Evolutionary conservation across 1,140 invertebrate species (phyloP).

Genomic region (Dreissena rostriformis): DNA sequence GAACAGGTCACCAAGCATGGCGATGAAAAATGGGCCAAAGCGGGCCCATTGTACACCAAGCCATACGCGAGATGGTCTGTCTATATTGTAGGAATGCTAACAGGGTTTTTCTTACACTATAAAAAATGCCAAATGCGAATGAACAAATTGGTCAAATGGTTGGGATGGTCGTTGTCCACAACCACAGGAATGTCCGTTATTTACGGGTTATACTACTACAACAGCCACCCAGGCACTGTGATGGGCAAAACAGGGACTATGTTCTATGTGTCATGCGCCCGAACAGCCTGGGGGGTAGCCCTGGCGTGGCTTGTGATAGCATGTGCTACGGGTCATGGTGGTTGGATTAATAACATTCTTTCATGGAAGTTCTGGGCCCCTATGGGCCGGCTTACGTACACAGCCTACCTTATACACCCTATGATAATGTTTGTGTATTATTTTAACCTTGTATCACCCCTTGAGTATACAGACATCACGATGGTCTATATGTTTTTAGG

Average conservation of each 20-base stretch:
- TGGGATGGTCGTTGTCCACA: slow-evolving; percentile 13
- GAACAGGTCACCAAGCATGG: neutral
- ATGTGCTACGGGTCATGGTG: slow-evolving; percentile 25
- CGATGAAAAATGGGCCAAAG: neutral
- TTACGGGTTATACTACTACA: slow-evolving; percentile 31
- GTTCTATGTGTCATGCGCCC: slow-evolving; percentile 12
- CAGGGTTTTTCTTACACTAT: slow-evolving; percentile 5
- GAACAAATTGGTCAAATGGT: neutral
- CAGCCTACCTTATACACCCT: slow-evolving; percentile 93
- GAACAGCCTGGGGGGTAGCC: slow-evolving; percentile 18
- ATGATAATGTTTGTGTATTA: slow-evolving; percentile 69
- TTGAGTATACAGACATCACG: slow-evolving; percentile 21
- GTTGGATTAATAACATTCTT: slow-evolving; percentile 15
- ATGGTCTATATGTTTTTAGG: slow-evolving; percentile 31
- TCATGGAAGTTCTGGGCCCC: slow-evolving; percentile 91
- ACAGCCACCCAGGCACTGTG: slow-evolving; percentile 15
- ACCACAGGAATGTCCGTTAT: neutral
- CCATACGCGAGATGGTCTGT: slow-evolving; percentile 21
- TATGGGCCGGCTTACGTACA: slow-evolving; percentile 92
- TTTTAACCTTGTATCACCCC: neutral
- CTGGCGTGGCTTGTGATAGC: slow-evolving; percentile 31
- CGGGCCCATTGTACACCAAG: slow-evolving; percentile 5
- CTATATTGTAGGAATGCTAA: slow-evolving; percentile 28
- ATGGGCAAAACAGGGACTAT: slow-evolving; percentile 5
- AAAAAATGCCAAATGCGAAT: slow-evolving; percentile 11